Conservation (phyloP, 2,113 vertebrate genomes). For the Anguilla japonica region DNA sequence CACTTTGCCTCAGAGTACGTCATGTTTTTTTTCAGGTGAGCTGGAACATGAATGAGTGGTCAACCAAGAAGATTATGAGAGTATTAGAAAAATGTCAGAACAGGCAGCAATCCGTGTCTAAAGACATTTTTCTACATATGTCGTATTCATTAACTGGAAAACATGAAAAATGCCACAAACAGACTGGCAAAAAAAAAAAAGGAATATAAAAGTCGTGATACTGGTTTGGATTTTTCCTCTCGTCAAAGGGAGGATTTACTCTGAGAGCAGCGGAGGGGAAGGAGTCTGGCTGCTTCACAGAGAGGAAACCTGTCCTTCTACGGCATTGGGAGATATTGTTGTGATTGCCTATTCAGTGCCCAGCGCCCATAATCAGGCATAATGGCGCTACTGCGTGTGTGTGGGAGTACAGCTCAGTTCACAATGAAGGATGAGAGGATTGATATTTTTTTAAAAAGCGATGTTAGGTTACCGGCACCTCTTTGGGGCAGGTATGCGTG, state of each 20-base stretch:
- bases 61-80: too few species aligned
- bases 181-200: neutral
- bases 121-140: too few species aligned
- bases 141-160: too few species aligned
- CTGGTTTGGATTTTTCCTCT: neutral
- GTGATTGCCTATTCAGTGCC: slow-evolving; percentile 11
- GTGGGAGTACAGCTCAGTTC: slow-evolving; percentile 16
- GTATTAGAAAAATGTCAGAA: too few species aligned
- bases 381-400: neutral
- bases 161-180: neutral
- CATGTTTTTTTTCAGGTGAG: too few species aligned
- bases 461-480: neutral
- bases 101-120: too few species aligned
- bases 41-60: too few species aligned
- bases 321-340: neutral
- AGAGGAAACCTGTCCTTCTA: neutral
- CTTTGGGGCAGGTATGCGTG: neutral
- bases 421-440: slow-evolving; percentile 4
- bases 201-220: too few species aligned
- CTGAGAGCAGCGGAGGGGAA: neutral
- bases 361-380: neutral
- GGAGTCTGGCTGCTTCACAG: neutral
- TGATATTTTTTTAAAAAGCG: slow-evolving; percentile 1
- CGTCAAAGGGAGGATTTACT: neutral
- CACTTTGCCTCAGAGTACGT: too few species aligned